These are phyloP conservation scores for Danio jaintianensis DNA, from an alignment of 2,797 vertebrate genomes.

Conservation along the genomic window DNA sequence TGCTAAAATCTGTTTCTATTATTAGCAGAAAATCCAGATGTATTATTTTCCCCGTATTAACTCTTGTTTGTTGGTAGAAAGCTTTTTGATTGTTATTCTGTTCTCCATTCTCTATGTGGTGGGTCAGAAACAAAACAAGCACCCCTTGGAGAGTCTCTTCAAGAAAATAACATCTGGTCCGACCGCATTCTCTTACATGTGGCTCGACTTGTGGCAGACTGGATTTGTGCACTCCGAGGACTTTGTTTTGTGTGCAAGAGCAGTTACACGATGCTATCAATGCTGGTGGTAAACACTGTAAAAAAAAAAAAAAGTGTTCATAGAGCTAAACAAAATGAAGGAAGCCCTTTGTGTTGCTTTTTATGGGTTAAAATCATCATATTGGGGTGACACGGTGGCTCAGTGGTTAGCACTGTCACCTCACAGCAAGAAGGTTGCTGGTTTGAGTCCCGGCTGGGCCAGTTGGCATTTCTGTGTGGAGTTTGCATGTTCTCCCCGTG, in stretches of 20 bases:
- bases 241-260: slow-evolving; percentile 16
- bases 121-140: slow-evolving; percentile 28
- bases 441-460: too few species aligned
- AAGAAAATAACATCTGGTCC: slow-evolving; percentile 27
- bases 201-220: slow-evolving; percentile 29
- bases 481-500: too few species aligned
- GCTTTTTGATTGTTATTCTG: slow-evolving; percentile 2
- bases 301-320: neutral
- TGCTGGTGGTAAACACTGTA: neutral
- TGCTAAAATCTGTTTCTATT: neutral
- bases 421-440: too few species aligned
- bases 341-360: neutral
- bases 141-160: neutral
- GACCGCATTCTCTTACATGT: slow-evolving; percentile 36
- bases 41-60: neutral
- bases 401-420: too few species aligned
- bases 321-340: neutral
- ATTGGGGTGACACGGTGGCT: too few species aligned
- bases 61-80: slow-evolving; percentile 17
- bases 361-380: neutral
- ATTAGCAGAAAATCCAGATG: neutral
- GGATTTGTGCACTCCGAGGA: slow-evolving; percentile 28
- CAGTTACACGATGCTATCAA: neutral
- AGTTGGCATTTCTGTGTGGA: too few species aligned
- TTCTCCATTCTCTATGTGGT: slow-evolving; percentile 1